phyloP scores from a whole-genome alignment of 1,140 invertebrate genomes.

The Zaprionus africanus region DNA sequence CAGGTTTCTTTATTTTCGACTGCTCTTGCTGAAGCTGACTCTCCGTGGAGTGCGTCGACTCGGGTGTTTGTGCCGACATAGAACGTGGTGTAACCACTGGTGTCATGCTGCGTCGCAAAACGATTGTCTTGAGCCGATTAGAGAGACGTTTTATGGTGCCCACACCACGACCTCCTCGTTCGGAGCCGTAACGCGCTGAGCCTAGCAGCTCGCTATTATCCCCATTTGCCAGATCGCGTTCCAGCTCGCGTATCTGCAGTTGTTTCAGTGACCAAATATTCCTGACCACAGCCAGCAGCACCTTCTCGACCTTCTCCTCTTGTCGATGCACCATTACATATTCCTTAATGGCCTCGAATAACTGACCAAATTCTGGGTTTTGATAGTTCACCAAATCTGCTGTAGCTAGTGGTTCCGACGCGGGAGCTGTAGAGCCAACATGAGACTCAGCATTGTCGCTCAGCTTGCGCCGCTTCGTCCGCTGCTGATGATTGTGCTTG shows the following conservation, averaged over 20 bases:
- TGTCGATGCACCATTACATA: slow-evolving; percentile 62
- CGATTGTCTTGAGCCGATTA: slow-evolving; percentile 61
- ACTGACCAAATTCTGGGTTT: slow-evolving; percentile 58
- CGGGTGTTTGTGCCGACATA: not conserved
- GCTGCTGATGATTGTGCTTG: slow-evolving; percentile 51
- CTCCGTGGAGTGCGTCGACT: slow-evolving; percentile 5
- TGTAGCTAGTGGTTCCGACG: slow-evolving; percentile 5
- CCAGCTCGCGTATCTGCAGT: slow-evolving; percentile 54
- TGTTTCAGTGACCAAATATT: slow-evolving; percentile 66
- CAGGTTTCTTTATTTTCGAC: slow-evolving; percentile 41
- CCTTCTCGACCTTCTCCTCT: slow-evolving; percentile 63
- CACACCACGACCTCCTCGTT: slow-evolving; percentile 36
- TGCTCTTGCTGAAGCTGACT: slow-evolving; percentile 8
- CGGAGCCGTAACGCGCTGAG: slow-evolving; percentile 20
- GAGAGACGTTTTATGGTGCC: slow-evolving; percentile 66
- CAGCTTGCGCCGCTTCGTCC: slow-evolving; percentile 61
- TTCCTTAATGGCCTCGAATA: slow-evolving; percentile 60
- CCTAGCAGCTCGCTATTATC: slow-evolving; percentile 31
- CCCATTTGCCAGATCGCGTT: slow-evolving; percentile 48
- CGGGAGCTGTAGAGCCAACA: slow-evolving; percentile 5
- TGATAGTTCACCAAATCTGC: slow-evolving; percentile 23
- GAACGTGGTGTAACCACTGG: slow-evolving; percentile 35
- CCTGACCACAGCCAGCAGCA: slow-evolving; percentile 51
- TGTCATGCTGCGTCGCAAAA: slow-evolving; percentile 50
- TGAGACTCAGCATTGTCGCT: slow-evolving; percentile 48